Evolutionary conservation across 1,140 invertebrate genomes (phyloP).

Genomic region (Acromyrmex heyeri): DNA sequence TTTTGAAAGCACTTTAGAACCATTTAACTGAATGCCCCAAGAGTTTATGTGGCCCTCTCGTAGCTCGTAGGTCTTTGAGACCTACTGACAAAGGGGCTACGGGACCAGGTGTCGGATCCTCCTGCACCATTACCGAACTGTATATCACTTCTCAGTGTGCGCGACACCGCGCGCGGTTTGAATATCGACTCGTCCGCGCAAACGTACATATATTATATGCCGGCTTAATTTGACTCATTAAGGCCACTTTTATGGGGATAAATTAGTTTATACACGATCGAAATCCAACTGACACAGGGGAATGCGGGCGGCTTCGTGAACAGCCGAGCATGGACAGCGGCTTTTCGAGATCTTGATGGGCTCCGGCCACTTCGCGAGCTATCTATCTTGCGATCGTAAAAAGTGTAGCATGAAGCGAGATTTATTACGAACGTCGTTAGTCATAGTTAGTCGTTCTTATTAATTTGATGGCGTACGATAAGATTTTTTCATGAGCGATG

Average conservation of each 20-base stretch:
- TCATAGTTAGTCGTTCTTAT: slow-evolving; percentile 49
- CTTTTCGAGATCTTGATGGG: slow-evolving; percentile 45
- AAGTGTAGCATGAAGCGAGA: slow-evolving; percentile 38
- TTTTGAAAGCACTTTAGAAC: slow-evolving; percentile 79
- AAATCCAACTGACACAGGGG: slow-evolving; percentile 15
- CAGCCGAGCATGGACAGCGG: neutral
- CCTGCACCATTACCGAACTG: slow-evolving; percentile 81
- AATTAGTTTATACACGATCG: slow-evolving; percentile 78
- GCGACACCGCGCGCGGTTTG: slow-evolving; percentile 74
- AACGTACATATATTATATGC: neutral
- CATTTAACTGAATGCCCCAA: slow-evolving; percentile 76
- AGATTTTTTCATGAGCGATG: neutral
- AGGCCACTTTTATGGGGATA: slow-evolving; percentile 78
- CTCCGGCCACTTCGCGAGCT: neutral
- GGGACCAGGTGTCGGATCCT: slow-evolving; percentile 81
- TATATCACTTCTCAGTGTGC: slow-evolving; percentile 81
- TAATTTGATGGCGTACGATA: slow-evolving; percentile 30
- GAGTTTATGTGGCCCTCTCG: slow-evolving; percentile 78
- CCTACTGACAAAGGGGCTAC: slow-evolving; percentile 74
- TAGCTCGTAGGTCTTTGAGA: slow-evolving; percentile 67
- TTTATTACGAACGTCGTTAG: slow-evolving; percentile 49
- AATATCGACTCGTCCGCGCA: slow-evolving; percentile 67
- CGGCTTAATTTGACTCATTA: slow-evolving; percentile 71
- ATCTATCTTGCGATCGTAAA: slow-evolving; percentile 24
- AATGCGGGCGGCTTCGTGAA: neutral